These are phyloP conservation scores for Apostichopus californicus DNA, from an alignment of 35 echinoderm and acorn worm genomes.

Conservation along the genomic window DNA sequence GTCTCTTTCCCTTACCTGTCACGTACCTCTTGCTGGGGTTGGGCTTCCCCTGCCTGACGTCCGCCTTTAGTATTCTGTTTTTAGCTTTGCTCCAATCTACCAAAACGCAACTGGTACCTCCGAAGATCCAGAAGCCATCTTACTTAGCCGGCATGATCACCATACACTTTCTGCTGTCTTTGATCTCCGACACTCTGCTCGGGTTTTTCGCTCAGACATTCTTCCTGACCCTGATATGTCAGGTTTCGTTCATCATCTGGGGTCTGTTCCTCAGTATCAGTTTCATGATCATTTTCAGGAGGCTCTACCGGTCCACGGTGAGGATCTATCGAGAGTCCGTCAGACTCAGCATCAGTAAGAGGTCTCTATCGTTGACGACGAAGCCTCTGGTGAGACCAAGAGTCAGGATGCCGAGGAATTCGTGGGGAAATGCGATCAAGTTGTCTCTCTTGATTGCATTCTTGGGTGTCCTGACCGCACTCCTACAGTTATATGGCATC, in stretches of 20 bases:
- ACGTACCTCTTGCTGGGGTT: conserved; percentile 84
- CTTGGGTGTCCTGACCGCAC: conserved; percentile 66
- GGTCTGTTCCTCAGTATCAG: conserved; percentile 77
- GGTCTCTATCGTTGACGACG: conserved; percentile 27
- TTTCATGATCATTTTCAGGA: conserved; percentile 84
- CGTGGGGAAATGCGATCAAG: conserved; percentile 88
- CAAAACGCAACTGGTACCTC: conserved; percentile 76
- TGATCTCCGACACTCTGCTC: conserved; percentile 76
- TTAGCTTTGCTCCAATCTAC: conserved; percentile 88
- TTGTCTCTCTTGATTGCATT: conserved; percentile 79
- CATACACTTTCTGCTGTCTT: conserved; percentile 80
- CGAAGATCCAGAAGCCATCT: conserved; percentile 75
- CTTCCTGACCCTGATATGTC: conserved; percentile 74
- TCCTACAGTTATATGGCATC: conserved; percentile 90
- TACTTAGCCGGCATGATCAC: conserved; percentile 66
- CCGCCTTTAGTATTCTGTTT: conserved; percentile 96
- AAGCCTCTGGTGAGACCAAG: neutral
- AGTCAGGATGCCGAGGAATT: conserved; percentile 66
- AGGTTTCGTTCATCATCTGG: conserved; percentile 87
- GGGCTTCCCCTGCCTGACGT: conserved; percentile 95
- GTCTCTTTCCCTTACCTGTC: conserved; percentile 57
- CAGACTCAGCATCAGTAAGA: conserved; percentile 73
- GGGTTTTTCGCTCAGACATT: conserved; percentile 62
- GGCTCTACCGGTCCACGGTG: conserved; percentile 75
- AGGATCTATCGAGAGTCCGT: conserved; percentile 70